Conservation (phyloP, 2,113 vertebrate species). For the Phainopepla nitens region DNA sequence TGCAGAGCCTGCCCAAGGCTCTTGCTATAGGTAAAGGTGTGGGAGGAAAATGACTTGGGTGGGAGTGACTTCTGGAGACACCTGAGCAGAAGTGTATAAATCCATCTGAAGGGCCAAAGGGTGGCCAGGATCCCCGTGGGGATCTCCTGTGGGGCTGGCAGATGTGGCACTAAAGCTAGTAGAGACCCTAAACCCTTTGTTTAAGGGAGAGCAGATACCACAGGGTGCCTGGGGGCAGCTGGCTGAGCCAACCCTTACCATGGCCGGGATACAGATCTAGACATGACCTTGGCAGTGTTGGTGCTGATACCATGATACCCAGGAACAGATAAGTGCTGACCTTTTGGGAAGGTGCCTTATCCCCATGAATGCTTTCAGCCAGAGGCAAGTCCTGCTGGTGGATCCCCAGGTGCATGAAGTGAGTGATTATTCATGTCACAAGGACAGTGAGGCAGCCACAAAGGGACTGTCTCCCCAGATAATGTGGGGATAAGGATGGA, state of each 20-base stretch:
- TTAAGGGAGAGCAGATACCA: neutral
- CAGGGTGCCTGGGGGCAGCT: neutral
- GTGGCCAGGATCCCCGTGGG: accelerated
- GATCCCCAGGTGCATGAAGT: neutral
- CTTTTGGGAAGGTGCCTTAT: neutral
- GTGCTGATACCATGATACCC: neutral
- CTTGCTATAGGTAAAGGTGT: accelerated
- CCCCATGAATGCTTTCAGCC: neutral
- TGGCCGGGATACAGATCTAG: neutral
- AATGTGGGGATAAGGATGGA: neutral
- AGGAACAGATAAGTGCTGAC: neutral
- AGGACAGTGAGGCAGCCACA: neutral
- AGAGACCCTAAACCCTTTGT: neutral
- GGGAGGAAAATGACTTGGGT: neutral
- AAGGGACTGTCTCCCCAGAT: neutral
- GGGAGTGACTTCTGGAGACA: neutral
- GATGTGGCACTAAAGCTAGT: neutral
- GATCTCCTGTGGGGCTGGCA: neutral
- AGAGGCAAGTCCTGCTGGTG: neutral
- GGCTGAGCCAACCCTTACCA: neutral
- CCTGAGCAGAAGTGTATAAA: neutral
- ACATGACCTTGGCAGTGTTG: neutral
- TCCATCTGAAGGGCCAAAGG: neutral
- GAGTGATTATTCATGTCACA: neutral
- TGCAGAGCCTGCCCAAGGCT: neutral